Evolutionary conservation across 1,140 invertebrate species (phyloP).

Genomic region (Drosophila kohkoa): DNA sequence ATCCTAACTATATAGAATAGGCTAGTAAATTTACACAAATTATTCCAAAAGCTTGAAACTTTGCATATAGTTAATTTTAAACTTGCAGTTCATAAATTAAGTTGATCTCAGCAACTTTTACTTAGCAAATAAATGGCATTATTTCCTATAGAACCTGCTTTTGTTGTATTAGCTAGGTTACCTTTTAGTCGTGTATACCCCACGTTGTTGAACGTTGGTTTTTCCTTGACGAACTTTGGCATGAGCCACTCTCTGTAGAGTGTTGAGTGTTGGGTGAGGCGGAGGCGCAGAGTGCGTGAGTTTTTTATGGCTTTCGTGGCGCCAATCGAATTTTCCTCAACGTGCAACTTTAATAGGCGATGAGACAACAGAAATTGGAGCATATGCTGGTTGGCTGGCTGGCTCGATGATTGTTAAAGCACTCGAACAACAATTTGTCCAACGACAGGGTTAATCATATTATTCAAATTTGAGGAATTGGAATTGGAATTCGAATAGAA

Average conservation of each 20-base stretch:
- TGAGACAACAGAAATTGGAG: constrained; percentile 51
- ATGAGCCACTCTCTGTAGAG: constrained; percentile 6
- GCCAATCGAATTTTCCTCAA: constrained; percentile 62
- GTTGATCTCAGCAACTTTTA: no score
- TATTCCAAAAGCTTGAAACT: no score
- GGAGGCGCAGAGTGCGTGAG: constrained; percentile 38
- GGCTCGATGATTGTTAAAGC: constrained; percentile 10
- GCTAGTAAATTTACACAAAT: no score
- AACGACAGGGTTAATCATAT: constrained; percentile 22
- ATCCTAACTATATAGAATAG: no score
- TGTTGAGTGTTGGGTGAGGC: not conserved
- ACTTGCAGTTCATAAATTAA: no score
- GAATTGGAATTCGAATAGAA: constrained; percentile 4
- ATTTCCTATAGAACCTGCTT: not conserved
- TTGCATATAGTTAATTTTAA: no score
- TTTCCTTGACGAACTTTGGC: constrained; percentile 41
- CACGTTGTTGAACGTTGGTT: not conserved
- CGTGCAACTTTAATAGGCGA: constrained; percentile 54
- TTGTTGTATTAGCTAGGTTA: not conserved
- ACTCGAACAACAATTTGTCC: constrained; percentile 30
- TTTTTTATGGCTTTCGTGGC: constrained; percentile 74
- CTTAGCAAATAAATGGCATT: not conserved
- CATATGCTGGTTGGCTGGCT: not conserved
- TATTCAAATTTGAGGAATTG: constrained; percentile 24
- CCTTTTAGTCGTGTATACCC: not conserved